Base-by-base conservation (phyloP, 2,113 vertebrate species). In the Hepsetus odoe region DNA sequence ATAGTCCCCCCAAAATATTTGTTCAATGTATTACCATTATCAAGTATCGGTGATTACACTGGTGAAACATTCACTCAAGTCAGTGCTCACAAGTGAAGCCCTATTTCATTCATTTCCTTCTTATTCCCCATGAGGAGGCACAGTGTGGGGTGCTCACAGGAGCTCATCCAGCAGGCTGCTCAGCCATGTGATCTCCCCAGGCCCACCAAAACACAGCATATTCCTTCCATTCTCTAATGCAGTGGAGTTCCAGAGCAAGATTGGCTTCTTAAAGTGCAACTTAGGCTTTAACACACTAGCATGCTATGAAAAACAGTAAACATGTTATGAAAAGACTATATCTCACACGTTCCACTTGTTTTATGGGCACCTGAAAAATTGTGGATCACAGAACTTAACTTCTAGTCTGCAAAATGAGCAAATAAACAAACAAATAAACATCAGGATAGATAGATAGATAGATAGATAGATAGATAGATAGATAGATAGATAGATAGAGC, bases 161-260 rank as follows among this genome's bases (percentile, higher is more conserved):
- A 80, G 49, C 59, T 72, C 62, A 40, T 26, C 6, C 26, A 56
- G 35, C 79, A 75, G 20, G 64, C 79, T 80, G 40, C 42, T 26
- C 33, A 20, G 11, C 71, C 68, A 42, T 40, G 64, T 62, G 56
- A 42, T 26, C 3, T 14, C 70, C 26, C 55, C 33, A 4, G 22
- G 55, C 61, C 51, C 26, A n/a, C 26, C 38, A 66, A 42, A 40
- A 44, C 62, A n/a, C 58, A 62, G 13, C 10, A 24, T 55, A 55
- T 55, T n/a, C 51, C 51, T 11, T 13, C 20, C 51, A 55, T 9
- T 22, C n/a, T 24, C 20, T 22, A 24, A 20, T 55, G 51, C 51
- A 10, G 51, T 22, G 51, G 51, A 55, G 51, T 24, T 10, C 1
- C 51, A 55, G 51, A 55, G 51, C n/a, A 2, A 3, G 51, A 10